Evolutionary conservation across 1,140 invertebrate genomes (phyloP), one percentile per base, ranked within the genome.

Genomic region (Araneus ventricosus): DNA sequence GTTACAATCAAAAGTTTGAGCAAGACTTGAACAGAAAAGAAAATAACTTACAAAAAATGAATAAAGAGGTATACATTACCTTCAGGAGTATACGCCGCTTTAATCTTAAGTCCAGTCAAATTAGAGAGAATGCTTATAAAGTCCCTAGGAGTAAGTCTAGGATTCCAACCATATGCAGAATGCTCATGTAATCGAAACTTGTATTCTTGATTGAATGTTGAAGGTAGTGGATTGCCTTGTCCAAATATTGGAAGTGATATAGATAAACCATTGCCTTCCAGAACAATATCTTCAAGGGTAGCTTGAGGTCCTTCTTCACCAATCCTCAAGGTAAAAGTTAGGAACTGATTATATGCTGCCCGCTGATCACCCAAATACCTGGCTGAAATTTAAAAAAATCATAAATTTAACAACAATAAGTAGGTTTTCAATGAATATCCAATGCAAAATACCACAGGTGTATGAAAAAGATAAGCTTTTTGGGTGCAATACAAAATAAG

Each of bases 81-180:
- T 96, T 96, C 96, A 94, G 97, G 96, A 4, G 97, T 97, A 95
- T 99, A 99, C 0, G 98, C 99, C 57, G 97, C 99, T 61, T 98
- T 96, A 91, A 99, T 99, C 96, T 98, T 99, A 82, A 99, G 98
- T 0, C 98, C 97, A 0, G 98, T 99, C 37, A 99, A 95, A 95
- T 99, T 99, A 10, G 98, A 97, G 1, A 99, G 96, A 63, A 99
- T 97, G 0, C 97, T 98, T 95, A 99, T 98, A 95, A 99, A 99
- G 57, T 98, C 97, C 80, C 97, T 96, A 0, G 98, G 96, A 7
- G 97, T 97, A 1, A 99, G 96, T 8, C 97, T 96, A 1, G 99
- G 99, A 94, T 97, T 97, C 99, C 99, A 99, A 24, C 98, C 97
- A 95, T 98, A 99, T 34, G 97, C 96, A 0, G 97, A 96, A 95